A percentile compares a stretch with the other conserved stretches of the same genome.
Evolutionary conservation across 2,888 invertebrate genomes (phyloP).

Genomic region (Anthophora plumipes): DNA sequence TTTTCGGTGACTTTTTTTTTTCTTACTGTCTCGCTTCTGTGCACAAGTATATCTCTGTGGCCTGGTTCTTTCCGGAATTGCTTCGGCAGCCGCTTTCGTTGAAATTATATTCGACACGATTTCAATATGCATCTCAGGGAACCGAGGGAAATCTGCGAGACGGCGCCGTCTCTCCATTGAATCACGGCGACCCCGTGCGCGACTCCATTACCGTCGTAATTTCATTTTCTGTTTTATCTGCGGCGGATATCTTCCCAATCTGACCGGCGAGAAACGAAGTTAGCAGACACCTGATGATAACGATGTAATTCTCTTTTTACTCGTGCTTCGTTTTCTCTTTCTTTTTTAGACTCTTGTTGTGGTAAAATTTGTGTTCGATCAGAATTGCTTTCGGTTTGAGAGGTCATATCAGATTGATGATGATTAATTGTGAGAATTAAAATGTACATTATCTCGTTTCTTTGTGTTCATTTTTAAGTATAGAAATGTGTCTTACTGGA

Average conservation of each 20-base stretch:
- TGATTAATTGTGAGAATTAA: not conserved
- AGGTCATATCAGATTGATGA: not conserved
- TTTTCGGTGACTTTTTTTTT: not conserved
- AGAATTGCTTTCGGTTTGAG: no score
- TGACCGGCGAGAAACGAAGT: slow-evolving; percentile 4
- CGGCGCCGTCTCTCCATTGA: not conserved
- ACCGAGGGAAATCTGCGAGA: slow-evolving; percentile 7
- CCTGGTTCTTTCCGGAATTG: slow-evolving; percentile 19
- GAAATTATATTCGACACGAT: not conserved
- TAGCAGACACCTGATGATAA: not conserved
- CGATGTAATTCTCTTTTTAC: not conserved
- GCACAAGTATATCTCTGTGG: not conserved
- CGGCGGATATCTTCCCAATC: not conserved
- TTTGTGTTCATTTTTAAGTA: not conserved
- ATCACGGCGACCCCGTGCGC: slow-evolving; percentile 7
- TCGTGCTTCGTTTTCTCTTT: not conserved
- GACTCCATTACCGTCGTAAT: slow-evolving; percentile 22
- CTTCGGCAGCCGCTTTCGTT: not conserved
- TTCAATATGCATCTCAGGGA: slow-evolving; percentile 22
- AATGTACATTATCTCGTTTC: not conserved
- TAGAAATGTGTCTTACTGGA: not conserved
- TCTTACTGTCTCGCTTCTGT: not conserved
- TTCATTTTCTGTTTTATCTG: slow-evolving; percentile 22
- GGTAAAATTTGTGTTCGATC: no score
- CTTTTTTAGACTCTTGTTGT: no score